Evolutionary conservation across 2,888 invertebrate species (phyloP), one percentile per base, ranked within the genome.

Genomic region (Hirudinaria manillensis): DNA sequence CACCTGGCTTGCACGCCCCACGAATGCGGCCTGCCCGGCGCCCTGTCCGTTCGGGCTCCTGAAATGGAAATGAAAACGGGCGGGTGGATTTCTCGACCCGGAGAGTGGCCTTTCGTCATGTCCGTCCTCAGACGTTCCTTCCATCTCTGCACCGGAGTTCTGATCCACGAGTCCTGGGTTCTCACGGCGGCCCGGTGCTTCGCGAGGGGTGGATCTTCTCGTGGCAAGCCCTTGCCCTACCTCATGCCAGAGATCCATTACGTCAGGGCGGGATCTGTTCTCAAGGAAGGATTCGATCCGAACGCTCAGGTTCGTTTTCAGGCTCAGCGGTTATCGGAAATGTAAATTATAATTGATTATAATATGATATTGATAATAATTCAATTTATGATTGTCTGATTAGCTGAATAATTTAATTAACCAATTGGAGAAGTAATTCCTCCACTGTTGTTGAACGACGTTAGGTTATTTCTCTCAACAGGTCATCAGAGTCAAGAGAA

Each of bases 61-160:
- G n/a, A n/a, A n/a, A n/a, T n/a, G n/a, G n/a, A n/a, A n/a, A 80
- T 80, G 51, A 76, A 79, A 21, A 78, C 77, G 1, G 80, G 80
- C 34, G 74, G 67, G 13, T n/a, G 10, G 29, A 56, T 77, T 56
- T 77, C 78, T 3, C 72, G 70, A 34, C 70, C 66, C 19, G 79
- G 77, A 7, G 19, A 68, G 38, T 80, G 80, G 79, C 80, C 80
- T 19, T 80, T 79, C 79, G 75, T 76, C 56, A 77, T 74, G 6
- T 77, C 78, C 16, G 73, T 79, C 10, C 76, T 78, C 68, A 76
- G 76, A 67, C 73, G 70, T 4, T 76, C 76, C 55, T 51, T 45
- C 13, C 77, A 78, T 71, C 66, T 75, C n/a, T 80, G 80, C 76
- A 76, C 77, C 0, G 79, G 74, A 0, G 75, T 75, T 34, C 70